Conservation (phyloP, 2,888 invertebrate genomes). For the Dorcus hopei region DNA sequence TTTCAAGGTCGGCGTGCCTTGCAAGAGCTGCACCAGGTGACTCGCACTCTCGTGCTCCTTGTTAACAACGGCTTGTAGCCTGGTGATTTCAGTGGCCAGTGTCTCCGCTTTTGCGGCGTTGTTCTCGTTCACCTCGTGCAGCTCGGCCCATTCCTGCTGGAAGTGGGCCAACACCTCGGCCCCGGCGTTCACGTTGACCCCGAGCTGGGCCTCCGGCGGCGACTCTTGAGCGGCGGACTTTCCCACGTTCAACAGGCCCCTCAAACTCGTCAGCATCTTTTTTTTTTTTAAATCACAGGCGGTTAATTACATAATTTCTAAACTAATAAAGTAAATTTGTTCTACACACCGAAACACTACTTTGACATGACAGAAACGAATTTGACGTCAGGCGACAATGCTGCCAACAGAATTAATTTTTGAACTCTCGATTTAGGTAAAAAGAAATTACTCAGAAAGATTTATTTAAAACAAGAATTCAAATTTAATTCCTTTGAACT, state of each 20-base stretch:
- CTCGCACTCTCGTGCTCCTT: constrained; percentile 37
- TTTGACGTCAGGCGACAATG: no score
- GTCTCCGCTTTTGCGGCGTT: constrained; percentile 63
- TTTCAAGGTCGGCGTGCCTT: constrained; percentile 42
- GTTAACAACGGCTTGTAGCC: constrained; percentile 38
- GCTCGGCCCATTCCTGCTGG: constrained; percentile 68
- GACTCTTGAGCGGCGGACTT: background rate
- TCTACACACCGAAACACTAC: no score
- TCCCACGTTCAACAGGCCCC: background rate
- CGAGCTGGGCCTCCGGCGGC: background rate
- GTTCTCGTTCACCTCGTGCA: constrained; percentile 66
- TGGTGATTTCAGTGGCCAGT: constrained; percentile 52
- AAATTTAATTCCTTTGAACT: no score
- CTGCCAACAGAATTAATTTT: no score
- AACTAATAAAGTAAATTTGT: no score
- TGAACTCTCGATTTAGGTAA: no score
- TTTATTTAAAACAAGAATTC: no score
- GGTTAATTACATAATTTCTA: no score
- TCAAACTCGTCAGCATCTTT: background rate
- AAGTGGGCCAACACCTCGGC: constrained; percentile 66
- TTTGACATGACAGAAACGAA: no score
- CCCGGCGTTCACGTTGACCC: constrained; percentile 61
- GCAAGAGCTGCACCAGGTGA: constrained; percentile 38
- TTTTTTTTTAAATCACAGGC: background rate
- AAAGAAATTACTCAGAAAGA: no score